These are phyloP conservation scores for Theonella swinhoei DNA, from an alignment of 37 sponge, comb jelly and placozoan species.

Conservation along the genomic window DNA sequence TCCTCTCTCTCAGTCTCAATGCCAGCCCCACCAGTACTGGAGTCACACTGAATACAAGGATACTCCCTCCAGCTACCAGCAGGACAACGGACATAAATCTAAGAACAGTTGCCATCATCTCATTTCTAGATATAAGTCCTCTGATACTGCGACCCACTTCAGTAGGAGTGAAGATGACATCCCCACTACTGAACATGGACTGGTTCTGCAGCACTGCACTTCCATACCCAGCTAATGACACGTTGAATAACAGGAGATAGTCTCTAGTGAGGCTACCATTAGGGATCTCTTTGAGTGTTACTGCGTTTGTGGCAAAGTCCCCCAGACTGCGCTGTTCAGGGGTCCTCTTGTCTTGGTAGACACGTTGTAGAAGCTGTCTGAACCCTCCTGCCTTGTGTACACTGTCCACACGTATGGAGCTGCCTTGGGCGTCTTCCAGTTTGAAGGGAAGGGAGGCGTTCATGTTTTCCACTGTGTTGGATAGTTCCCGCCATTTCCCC, in stretches of 20 bases:
- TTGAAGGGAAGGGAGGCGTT: slow-evolving; percentile 63
- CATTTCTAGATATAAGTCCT: slow-evolving; percentile 41
- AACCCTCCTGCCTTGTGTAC: slow-evolving; percentile 59
- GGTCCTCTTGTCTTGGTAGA: slow-evolving; percentile 42
- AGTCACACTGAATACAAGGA: slow-evolving; percentile 37
- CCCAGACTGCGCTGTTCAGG: slow-evolving; percentile 62
- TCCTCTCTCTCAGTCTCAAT: not conserved
- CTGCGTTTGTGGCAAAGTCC: slow-evolving; percentile 46
- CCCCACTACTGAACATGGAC: slow-evolving; percentile 7
- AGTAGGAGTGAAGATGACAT: slow-evolving; percentile 39
- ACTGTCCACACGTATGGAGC: slow-evolving; percentile 25
- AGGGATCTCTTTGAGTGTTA: slow-evolving; percentile 55
- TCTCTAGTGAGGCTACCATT: slow-evolving; percentile 60
- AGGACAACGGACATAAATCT: slow-evolving; percentile 53
- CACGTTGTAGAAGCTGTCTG: slow-evolving; percentile 43
- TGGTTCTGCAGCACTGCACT: slow-evolving; percentile 35
- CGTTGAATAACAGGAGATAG: slow-evolving; percentile 55
- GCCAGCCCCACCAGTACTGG: slow-evolving; percentile 16
- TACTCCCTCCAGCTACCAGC: slow-evolving; percentile 50
- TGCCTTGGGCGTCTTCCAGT: slow-evolving; percentile 43
- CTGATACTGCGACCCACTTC: slow-evolving; percentile 54
- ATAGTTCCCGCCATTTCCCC: slow-evolving; percentile 47
- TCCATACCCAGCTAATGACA: slow-evolving; percentile 67
- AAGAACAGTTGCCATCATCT: slow-evolving; percentile 34
- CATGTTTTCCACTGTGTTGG: slow-evolving; percentile 49